Percentiles rank a stretch among this genome's conserved stretches.
These are phyloP conservation scores for Prionchulus punctatus DNA, from an alignment of 2,888 invertebrate genomes.

Conservation along the genomic window DNA sequence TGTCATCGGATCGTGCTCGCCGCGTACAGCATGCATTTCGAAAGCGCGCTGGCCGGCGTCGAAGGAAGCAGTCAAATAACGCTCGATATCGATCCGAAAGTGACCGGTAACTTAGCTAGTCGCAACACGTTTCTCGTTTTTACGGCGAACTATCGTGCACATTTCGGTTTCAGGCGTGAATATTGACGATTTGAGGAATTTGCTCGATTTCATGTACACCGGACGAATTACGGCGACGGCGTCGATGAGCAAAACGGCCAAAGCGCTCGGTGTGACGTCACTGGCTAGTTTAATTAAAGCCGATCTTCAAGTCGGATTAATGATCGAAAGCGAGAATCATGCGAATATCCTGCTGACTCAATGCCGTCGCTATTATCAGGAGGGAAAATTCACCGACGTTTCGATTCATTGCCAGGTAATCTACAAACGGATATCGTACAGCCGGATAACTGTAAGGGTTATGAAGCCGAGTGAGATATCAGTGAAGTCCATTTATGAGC, in stretches of 20 bases:
- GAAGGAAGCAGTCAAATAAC: conserved; percentile 10
- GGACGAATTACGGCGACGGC: conserved; percentile 7
- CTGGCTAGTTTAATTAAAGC: background rate
- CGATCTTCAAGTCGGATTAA: background rate
- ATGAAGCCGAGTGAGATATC: too few relatives aligned
- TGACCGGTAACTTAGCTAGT: conserved; percentile 5
- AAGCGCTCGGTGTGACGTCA: conserved; percentile 10
- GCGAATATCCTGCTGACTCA: conserved; percentile 12
- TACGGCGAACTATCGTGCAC: too few relatives aligned
- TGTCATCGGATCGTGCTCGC: conserved; percentile 19
- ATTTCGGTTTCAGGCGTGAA: conserved; percentile 11
- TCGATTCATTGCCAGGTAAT: conserved; percentile 12
- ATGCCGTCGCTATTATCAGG: conserved; percentile 14
- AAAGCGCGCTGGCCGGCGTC: conserved; percentile 14
- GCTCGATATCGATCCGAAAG: conserved; percentile 15
- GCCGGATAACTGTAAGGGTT: too few relatives aligned
- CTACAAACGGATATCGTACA: too few relatives aligned
- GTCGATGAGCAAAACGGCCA: conserved; percentile 3
- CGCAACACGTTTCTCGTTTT: too few relatives aligned
- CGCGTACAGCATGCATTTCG: conserved; percentile 15
- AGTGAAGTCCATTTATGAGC: too few relatives aligned
- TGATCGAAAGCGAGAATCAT: conserved; percentile 13
- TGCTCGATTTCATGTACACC: conserved; percentile 17
- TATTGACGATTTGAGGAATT: conserved; percentile 11
- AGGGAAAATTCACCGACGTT: conserved; percentile 16